phyloP scores from a whole-genome alignment of 1,140 invertebrate genomes.

The Drosophila simulans region DNA sequence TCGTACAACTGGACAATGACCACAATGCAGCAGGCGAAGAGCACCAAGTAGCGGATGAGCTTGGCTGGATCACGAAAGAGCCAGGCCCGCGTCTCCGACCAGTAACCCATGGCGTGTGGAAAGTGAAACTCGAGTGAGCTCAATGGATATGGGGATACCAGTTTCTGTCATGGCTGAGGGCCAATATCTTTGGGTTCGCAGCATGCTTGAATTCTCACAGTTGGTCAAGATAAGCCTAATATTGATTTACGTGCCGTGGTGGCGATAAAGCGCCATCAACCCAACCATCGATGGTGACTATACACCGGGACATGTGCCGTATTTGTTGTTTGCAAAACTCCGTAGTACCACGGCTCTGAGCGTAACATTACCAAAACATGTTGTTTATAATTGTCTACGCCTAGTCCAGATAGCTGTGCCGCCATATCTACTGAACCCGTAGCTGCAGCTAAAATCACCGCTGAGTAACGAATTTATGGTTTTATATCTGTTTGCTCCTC shows the following conservation, averaged over 20 bases:
- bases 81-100: slow-evolving; percentile 72
- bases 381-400: slow-evolving; percentile 69
- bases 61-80: slow-evolving; percentile 77
- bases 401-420: slow-evolving; percentile 15
- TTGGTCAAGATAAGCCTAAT: slow-evolving; percentile 66
- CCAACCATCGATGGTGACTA: slow-evolving; percentile 1
- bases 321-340: slow-evolving; percentile 41
- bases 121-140: slow-evolving; percentile 63
- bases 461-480: slow-evolving; percentile 59
- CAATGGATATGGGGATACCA: slow-evolving; percentile 3
- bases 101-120: slow-evolving; percentile 72
- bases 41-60: slow-evolving; percentile 77
- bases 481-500: slow-evolving; percentile 52
- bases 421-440: slow-evolving; percentile 18
- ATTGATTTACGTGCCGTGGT: slow-evolving; percentile 69
- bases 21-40: slow-evolving; percentile 76
- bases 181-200: slow-evolving; percentile 32
- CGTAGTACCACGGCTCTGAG: slow-evolving; percentile 26
- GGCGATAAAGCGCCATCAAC: slow-evolving; percentile 39
- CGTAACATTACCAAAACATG: slow-evolving; percentile 74
- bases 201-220: slow-evolving; percentile 65
- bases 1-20: slow-evolving; percentile 85
- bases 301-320: slow-evolving; percentile 17
- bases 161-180: slow-evolving; percentile 34
- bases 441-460: slow-evolving; percentile 61